Evolutionary conservation across 1,140 invertebrate genomes (phyloP).

Genomic region (Venturia canescens): DNA sequence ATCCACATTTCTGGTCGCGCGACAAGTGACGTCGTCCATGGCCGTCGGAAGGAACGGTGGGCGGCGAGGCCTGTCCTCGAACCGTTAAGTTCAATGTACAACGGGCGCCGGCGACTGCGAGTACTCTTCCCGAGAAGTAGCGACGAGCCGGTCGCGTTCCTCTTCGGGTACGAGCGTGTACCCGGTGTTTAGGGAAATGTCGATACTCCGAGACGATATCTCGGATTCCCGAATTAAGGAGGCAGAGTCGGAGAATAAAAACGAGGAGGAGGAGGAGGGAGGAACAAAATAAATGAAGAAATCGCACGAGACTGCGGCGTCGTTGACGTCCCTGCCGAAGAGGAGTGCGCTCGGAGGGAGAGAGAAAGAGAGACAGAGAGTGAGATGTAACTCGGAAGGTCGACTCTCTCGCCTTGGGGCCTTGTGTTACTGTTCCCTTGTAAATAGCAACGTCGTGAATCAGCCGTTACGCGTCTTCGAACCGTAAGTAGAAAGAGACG

Average conservation of each 20-base stretch:
- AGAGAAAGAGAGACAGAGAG: not conserved
- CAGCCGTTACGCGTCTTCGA: slow-evolving; percentile 31
- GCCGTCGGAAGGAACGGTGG: slow-evolving; percentile 55
- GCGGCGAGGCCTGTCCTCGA: slow-evolving; percentile 65
- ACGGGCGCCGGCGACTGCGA: slow-evolving; percentile 25
- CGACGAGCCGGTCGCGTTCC: not conserved
- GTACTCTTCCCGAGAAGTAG: not conserved
- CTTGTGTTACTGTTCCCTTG: slow-evolving; percentile 12
- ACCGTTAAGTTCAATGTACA: slow-evolving; percentile 72
- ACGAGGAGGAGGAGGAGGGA: not conserved
- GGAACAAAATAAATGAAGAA: not conserved
- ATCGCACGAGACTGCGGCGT: not conserved
- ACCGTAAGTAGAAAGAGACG: not conserved
- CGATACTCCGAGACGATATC: not conserved
- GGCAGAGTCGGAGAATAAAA: not conserved
- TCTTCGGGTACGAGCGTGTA: not conserved
- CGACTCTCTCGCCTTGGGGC: slow-evolving; percentile 23
- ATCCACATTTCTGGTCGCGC: slow-evolving; percentile 53
- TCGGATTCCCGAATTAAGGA: not conserved
- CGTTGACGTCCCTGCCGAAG: not conserved
- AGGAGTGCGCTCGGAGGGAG: not conserved
- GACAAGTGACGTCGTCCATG: slow-evolving; percentile 51
- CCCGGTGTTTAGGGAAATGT: slow-evolving; percentile 52
- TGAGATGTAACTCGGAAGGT: slow-evolving; percentile 37
- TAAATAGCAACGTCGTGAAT: slow-evolving; percentile 39